Percentiles rank a stretch among this genome's conserved stretches.
phyloP scores from a whole-genome alignment of 2,797 vertebrate species.

The Sebastes nivosus region DNA sequence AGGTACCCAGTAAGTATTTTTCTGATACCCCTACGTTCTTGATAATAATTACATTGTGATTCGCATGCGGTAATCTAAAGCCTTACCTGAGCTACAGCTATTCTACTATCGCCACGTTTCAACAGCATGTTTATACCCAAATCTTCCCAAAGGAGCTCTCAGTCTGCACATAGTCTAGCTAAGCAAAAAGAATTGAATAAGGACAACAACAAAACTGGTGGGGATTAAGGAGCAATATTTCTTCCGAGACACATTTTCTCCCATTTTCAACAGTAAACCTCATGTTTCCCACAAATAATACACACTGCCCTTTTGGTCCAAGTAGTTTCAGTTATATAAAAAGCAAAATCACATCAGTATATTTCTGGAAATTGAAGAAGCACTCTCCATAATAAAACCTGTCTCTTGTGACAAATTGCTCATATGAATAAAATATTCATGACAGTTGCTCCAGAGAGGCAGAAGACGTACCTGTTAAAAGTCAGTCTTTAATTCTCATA shows the following conservation, averaged over 20 bases:
- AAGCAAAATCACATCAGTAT: not conserved
- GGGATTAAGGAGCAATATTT: not conserved
- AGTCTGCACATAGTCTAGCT: not conserved
- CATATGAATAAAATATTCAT: slow-evolving; percentile 9
- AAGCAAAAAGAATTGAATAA: not conserved
- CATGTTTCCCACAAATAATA: not conserved
- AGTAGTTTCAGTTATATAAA: not conserved
- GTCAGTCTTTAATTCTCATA: slow-evolving; percentile 32
- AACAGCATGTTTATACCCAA: not conserved
- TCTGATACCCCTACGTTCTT: not conserved
- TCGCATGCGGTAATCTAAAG: not conserved
- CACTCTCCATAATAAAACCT: not conserved
- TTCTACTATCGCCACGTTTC: not conserved
- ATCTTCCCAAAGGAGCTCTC: not conserved
- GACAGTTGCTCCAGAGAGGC: slow-evolving; percentile 14
- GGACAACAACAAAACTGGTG: slow-evolving; percentile 1
- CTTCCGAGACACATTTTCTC: not conserved
- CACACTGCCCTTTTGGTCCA: not conserved
- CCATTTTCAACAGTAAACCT: not conserved
- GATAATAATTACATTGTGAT: not conserved
- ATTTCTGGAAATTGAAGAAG: slow-evolving; percentile 7
- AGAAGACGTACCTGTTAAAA: slow-evolving; percentile 25
- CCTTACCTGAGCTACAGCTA: not conserved
- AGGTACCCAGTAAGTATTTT: not conserved
- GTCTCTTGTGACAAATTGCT: not conserved